phyloP scores from a whole-genome alignment of 2,797 vertebrate species.

The Aulostomus chinensis region DNA sequence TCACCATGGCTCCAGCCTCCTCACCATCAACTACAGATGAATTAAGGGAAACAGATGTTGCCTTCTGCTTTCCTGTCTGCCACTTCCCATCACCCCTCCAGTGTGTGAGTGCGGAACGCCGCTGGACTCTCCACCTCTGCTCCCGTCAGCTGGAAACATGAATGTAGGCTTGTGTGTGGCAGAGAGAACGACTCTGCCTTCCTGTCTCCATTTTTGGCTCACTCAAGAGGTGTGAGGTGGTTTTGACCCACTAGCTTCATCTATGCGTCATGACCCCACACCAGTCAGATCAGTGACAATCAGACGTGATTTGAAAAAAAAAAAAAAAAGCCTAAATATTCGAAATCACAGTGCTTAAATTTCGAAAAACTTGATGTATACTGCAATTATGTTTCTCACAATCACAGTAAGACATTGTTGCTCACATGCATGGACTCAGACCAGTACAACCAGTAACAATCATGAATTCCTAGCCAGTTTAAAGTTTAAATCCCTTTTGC shows the following conservation, averaged over 20 bases:
- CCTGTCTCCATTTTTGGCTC: constrained; percentile 7
- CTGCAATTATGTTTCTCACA: too few relatives aligned
- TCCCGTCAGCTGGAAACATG: constrained; percentile 8
- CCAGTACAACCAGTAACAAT: too few relatives aligned
- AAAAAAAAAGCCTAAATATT: too few relatives aligned
- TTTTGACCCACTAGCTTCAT: not conserved
- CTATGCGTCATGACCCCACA: not conserved
- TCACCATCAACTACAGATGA: constrained; percentile 50
- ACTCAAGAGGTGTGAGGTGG: not conserved
- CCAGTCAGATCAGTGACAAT: not conserved
- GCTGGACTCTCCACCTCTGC: constrained; percentile 16
- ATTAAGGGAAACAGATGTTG: constrained; percentile 81
- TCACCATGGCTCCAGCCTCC: constrained; percentile 31
- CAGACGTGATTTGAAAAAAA: too few relatives aligned
- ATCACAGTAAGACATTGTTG: too few relatives aligned
- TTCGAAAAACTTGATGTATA: too few relatives aligned
- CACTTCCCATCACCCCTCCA: constrained; percentile 45
- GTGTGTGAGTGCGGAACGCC: not conserved
- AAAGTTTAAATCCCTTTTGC: too few relatives aligned
- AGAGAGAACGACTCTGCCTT: not conserved
- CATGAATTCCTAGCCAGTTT: too few relatives aligned
- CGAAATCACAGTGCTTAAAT: too few relatives aligned
- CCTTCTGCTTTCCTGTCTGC: constrained; percentile 65
- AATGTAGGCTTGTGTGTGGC: not conserved
- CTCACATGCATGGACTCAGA: too few relatives aligned